Evolutionary conservation across 2,888 invertebrate species (phyloP), one percentile per base, ranked within the genome.

Genomic region (Cephus pygmeus): DNA sequence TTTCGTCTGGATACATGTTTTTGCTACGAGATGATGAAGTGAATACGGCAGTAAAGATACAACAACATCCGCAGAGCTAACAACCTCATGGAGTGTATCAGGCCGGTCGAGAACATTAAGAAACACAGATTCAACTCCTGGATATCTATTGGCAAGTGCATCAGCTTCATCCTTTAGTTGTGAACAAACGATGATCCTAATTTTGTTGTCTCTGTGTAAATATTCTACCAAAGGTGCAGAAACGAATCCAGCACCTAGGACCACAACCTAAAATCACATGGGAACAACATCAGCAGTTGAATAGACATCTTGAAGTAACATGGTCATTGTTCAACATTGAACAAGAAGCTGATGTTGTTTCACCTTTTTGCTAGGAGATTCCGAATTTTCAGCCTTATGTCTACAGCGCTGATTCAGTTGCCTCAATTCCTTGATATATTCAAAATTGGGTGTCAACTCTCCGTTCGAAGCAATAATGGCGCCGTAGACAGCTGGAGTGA

Each of bases 391-490:
- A 73, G 95, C 94, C 90, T 96, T 97, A 87, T 96, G 96, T 3
- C 94, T 94, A 1, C 95, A 95, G 12, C 95, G 93, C 12, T 83
- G 83, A 81, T 94, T 95, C 1, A 94, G 89, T 85, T 94, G 94
- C 79, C 99, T 93, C 31, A 99, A 92, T 81, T 98, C 98, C 87
- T 96, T 94, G 87, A 99, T 99, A 90, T 99, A 99, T 91, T 98
- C 96, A 91, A 96, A 99, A 87, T 97, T 96, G 11, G 98, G 95
- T 0, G 99, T 99, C 82, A 99, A 92, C 86, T 94, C 93, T 40
- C 99, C 99, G 91, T 99, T 98, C 87, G 98, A 98, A 0, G 98
- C 97, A 83, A 99, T 99, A 77, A 99, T 97, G 11, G 99, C 99
- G 81, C 94, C 95, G 85, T 94, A 92, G 4, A 96, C 95, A 1